phyloP scores from a whole-genome alignment of 2,113 vertebrate species.

The Talpa occidentalis region DNA sequence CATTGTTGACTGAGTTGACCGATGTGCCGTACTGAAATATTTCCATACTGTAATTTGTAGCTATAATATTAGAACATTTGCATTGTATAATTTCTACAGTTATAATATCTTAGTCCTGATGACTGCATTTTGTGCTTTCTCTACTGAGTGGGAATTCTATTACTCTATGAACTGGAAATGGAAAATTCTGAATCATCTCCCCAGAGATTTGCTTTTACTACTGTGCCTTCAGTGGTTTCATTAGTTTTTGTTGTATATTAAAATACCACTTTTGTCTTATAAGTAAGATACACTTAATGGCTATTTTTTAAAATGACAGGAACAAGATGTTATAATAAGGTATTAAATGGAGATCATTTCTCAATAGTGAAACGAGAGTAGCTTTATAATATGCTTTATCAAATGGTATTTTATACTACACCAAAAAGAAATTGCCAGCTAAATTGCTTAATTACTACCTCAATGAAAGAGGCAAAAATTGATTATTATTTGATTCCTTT shows the following conservation, averaged over 20 bases:
- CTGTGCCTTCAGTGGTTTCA: constrained; percentile 23
- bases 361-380: constrained; percentile 32
- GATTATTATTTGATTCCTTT: not conserved
- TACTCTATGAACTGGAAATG: not conserved
- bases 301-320: constrained; percentile 46
- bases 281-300: constrained; percentile 30
- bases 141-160: not conserved
- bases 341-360: constrained; percentile 19
- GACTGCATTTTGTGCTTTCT: not conserved
- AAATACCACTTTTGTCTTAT: constrained; percentile 50
- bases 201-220: not conserved
- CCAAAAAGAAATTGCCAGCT: not conserved
- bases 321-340: constrained; percentile 15
- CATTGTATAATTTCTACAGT: not conserved
- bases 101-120: not conserved
- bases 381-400: not conserved
- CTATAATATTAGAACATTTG: not conserved
- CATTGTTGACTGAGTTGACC: not conserved
- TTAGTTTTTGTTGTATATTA: constrained; percentile 29
- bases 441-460: not conserved
- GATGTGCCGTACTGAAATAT: not conserved
- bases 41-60: not conserved
- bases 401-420: not conserved
- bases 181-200: constrained; percentile 15
- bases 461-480: not conserved